Conservation (phyloP, 2,797 vertebrate genomes). For the Hipposideros larvatus region DNA sequence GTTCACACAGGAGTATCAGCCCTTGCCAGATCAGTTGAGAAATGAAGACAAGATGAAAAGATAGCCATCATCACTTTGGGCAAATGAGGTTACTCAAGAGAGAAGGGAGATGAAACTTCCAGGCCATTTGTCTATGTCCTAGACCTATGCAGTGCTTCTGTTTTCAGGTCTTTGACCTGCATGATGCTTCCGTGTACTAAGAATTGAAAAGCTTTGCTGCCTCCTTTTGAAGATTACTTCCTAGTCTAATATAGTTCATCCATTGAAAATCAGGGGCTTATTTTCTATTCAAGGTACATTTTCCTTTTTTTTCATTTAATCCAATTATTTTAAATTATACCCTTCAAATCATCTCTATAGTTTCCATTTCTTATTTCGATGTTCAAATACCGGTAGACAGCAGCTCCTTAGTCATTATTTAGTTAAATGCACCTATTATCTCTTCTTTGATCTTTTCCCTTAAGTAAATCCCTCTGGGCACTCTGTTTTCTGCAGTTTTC, state of each 20-base stretch:
- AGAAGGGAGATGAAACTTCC: background rate
- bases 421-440: conserved; percentile 59
- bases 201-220: background rate
- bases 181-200: background rate
- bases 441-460: conserved; percentile 66
- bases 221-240: conserved; percentile 16
- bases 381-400: conserved; percentile 60
- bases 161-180: background rate
- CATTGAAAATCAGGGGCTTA: conserved; percentile 22
- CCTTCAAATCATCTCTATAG: conserved; percentile 61
- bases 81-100: background rate
- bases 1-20: background rate
- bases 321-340: conserved; percentile 73
- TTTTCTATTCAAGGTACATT: conserved; percentile 55
- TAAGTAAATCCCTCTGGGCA: conserved; percentile 25
- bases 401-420: conserved; percentile 64
- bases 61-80: background rate
- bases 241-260: conserved; percentile 7
- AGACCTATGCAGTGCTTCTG: background rate
- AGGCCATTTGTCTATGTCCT: background rate
- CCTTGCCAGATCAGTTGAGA: background rate
- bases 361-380: conserved; percentile 63
- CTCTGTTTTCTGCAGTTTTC: background rate
- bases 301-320: conserved; percentile 63
- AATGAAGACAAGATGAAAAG: conserved; percentile 28